Base-by-base conservation (phyloP, 2,113 vertebrate species). In the Entomyzon cyanotis region DNA sequence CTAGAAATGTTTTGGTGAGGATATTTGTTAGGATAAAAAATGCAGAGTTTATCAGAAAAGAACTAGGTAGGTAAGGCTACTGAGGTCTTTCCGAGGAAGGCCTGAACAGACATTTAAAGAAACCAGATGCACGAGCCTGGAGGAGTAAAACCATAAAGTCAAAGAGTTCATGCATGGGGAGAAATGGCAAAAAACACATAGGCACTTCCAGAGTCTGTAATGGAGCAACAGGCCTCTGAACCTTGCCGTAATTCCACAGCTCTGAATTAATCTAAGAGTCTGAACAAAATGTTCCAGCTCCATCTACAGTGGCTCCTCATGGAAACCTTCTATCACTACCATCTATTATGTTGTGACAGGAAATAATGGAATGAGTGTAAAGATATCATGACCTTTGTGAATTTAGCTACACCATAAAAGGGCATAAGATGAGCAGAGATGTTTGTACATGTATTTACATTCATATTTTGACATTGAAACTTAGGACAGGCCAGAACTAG, bases 121-220 rank as follows among this genome's bases (percentile, higher is more conserved):
- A 83, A 70, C 6, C 23, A 63, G 12, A 41, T 63, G 8, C 13
- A 78, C 46, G 12, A 39, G 2, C 10, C 68, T 71, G 19, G 21
- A 87, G 11, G 2, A 2, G 10, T 59, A 52, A 79, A 78, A 67
- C 2, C 4, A n/a, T 22, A 33, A 59, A 30, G 12, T 63, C 23
- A 50, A 81, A 63, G 33, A 47, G 9, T 10, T 27, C 0, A 0
- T 67, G 19, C 11, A 37, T 41, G 22, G 12, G 4, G 5, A 52
- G 3, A 75, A 71, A 58, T 30, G 14, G 8, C 39, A 75, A 82
- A 90, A 75, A 63, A 31, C 8, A 5, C 16, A 14, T 20, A 28
- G 16, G 4, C 16, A 42, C 1, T 69, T 84, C 7, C 15, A 60
- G 41, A 76, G 31, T 31, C 23, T 12, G 6, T 67, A 71, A 37